phyloP scores from a whole-genome alignment of 2,888 invertebrate species.

The Mythimna loreyi region DNA sequence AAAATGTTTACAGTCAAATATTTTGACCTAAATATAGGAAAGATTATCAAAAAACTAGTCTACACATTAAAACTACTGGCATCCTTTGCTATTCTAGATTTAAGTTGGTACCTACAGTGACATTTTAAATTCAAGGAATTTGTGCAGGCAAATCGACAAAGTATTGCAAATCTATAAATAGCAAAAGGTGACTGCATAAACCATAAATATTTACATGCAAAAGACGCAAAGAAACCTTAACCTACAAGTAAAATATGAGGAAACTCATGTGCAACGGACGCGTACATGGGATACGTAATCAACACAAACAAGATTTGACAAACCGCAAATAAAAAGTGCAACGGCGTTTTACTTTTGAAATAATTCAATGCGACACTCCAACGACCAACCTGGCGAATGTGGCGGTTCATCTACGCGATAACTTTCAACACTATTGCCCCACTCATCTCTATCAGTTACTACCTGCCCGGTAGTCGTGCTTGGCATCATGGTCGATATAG shows the following conservation, averaged over 20 bases:
- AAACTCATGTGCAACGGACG: conserved; percentile 68
- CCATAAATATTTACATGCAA: conserved; percentile 65
- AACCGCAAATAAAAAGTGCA: conserved; percentile 87
- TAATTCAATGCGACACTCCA: conserved; percentile 83
- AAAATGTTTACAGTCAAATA: conserved; percentile 31
- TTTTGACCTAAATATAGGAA: background rate
- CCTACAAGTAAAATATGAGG: conserved; percentile 53
- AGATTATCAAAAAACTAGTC: conserved; percentile 42
- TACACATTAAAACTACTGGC: conserved; percentile 57
- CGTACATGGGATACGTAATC: conserved; percentile 67
- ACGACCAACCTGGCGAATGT: conserved; percentile 90
- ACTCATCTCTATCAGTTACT: conserved; percentile 84
- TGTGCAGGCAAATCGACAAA: conserved; percentile 10
- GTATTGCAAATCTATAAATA: conserved; percentile 29
- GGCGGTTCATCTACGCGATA: conserved; percentile 90
- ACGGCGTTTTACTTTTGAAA: conserved; percentile 80
- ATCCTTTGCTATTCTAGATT: conserved; percentile 43
- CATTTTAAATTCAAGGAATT: background rate
- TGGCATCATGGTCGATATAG: conserved; percentile 81
- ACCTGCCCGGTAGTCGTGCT: conserved; percentile 79
- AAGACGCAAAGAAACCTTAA: conserved; percentile 61
- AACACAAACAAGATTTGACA: conserved; percentile 67
- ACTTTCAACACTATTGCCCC: conserved; percentile 88
- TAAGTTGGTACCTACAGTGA: background rate
- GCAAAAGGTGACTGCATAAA: conserved; percentile 37